Base-by-base conservation (phyloP, 2,888 invertebrate species). In the Drosophila anceps region DNA sequence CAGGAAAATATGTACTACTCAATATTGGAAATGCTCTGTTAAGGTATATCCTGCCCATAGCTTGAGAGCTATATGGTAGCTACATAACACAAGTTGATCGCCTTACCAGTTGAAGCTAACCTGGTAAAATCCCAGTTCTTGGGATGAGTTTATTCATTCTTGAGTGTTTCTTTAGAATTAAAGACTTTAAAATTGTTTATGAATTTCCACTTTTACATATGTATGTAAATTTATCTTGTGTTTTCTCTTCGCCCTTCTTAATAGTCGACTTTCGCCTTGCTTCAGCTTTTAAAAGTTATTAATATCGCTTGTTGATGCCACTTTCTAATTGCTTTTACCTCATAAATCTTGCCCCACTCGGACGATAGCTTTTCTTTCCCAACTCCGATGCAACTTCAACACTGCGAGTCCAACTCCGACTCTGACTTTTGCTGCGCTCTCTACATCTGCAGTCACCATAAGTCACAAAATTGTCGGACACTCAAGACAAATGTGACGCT, bases 301-400 rank as follows among this genome's bases (percentile, higher is more conserved):
- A 88, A 85, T 88, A 60, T 78, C 82, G 78, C 76, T 87, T 84
- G 84, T 87, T 84, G 82, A 82, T 87, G 78, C 83, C 83, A 79
- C 83, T 88, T 83, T 88, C 88, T 85, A 85, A 85, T 85, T 85
- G 84, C 84, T 85, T 85, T 83, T 88, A 85, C 84, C 84, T 88
- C 84, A 85, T 85, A 85, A 85, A 85, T 85, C 84, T 85, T 87
- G 54, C 43, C 55, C 60, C 57, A 73, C 69, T 62, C 39, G 35
- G 59, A 53, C 66, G 24, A 51, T 46, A 31, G 43, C 41, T 60
- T 50, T 50, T 46, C 68, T 62, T 41, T 29, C 48, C 59, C 53
- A 10, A 12, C 20, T 20, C 20, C 9, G 15, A 31, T 13, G 6
- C 12, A 24, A 13, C 35, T 31, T 29, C 31, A 29, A 4, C 27